Evolutionary conservation across 2,888 invertebrate genomes (phyloP), one percentile per base, ranked within the genome.

Genomic region (Tipula confusa): DNA sequence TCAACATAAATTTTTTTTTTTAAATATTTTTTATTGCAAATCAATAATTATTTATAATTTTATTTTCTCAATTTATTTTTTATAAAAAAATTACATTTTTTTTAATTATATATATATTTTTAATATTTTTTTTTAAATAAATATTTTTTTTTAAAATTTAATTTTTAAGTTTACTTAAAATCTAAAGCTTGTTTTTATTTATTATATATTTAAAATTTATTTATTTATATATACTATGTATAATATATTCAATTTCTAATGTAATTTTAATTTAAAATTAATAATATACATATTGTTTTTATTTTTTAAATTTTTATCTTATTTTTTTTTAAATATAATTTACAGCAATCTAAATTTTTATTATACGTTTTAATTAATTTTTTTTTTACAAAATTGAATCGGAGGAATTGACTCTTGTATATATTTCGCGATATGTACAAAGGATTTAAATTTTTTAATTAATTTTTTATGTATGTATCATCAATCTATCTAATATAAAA

Each of bases 161-260:
- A 64, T 9, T 64, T 64, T 64, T 24, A 64, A 64, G 18, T 64
- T 64, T 64, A 64, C 64, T 64, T 64, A 64, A 64, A 64, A 64
- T 64, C 64, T 64, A 64, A 64, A 64, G 64, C 64, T 64, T 43
- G 43, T 43, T 64, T 64, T 64, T 64, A 13, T 43, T 33, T 33
- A 33, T 11, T 33, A 9, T 33, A 33, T n/a, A 33, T 33, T 43
- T 43, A 15, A 64, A 64, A n/a, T 64, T 64, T 24, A 64, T 64
- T 64, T 64, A 64, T 64, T 64, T 64, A 64, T 64, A 64, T 64
- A 64, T 64, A n/a, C n/a, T n/a, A n/a, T n/a, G n/a, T n/a, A 64
- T 64, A 64, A 64, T 64, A 64, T 64, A 64, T 64, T 64, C 64
- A 64, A 64, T 18, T 64, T 64, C 64, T 64, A 64, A 64, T 24